phyloP scores from a whole-genome alignment of 2,113 vertebrate genomes.

The Oryzias celebensis region DNA sequence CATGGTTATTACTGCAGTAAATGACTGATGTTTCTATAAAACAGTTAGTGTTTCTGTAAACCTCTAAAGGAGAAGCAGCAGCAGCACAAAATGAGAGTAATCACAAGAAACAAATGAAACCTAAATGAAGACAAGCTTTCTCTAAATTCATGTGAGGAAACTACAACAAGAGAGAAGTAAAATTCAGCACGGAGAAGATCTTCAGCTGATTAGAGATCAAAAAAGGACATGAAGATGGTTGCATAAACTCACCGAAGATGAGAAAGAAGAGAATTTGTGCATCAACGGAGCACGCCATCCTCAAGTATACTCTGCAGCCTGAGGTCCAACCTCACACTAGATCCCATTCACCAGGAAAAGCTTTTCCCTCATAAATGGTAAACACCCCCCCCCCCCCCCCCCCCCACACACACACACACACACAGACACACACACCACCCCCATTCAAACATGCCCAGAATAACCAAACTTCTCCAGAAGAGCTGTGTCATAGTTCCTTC shows the following conservation, averaged over 20 bases:
- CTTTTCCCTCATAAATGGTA: constrained; percentile 19
- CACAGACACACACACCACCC: neutral
- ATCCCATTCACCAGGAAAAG: constrained; percentile 58
- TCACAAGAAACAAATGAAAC: no score
- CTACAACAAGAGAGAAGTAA: no score
- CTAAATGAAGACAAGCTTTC: no score
- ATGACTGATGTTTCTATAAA: no score
- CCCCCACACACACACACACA: constrained; percentile 8
- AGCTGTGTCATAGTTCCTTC: constrained; percentile 34
- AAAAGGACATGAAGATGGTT: neutral
- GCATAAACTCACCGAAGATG: constrained; percentile 57
- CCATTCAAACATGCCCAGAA: constrained; percentile 26
- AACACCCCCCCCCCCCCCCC: constrained; percentile 6
- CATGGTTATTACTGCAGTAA: no score
- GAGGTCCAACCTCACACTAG: constrained; percentile 45
- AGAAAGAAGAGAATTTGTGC: constrained; percentile 47
- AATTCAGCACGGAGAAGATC: no score
- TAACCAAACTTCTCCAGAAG: constrained; percentile 45
- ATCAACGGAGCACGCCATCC: constrained; percentile 56
- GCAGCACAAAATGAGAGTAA: no score
- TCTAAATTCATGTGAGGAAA: no score
- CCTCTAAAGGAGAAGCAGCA: no score
- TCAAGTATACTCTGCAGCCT: constrained; percentile 36
- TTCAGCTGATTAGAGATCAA: neutral
- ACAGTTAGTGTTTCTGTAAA: no score